Conservation (phyloP, 2,797 vertebrate genomes). For the Dermochelys coriacea region DNA sequence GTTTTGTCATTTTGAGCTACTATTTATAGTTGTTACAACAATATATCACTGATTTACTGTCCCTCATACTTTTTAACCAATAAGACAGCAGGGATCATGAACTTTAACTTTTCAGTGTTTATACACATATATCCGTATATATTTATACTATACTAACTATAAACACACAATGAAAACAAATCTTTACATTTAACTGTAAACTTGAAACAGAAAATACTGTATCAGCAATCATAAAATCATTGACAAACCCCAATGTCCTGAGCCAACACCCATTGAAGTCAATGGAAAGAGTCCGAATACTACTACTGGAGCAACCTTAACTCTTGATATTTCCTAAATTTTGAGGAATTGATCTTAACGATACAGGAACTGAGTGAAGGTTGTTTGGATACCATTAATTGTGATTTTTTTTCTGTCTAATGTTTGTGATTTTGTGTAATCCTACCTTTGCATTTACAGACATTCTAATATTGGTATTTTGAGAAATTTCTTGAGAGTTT, state of each 20-base stretch:
- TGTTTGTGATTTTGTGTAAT: too few species aligned
- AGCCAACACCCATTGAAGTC: background rate
- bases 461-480: too few species aligned
- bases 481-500: too few species aligned
- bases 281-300: background rate
- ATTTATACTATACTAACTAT: background rate
- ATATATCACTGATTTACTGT: background rate
- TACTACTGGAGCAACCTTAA: background rate
- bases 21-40: background rate
- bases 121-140: rapidly evolving
- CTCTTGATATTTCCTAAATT: background rate
- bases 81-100: background rate
- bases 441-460: too few species aligned
- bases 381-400: background rate
- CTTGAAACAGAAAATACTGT: too few species aligned
- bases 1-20: rapidly evolving
- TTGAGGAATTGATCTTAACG: background rate
- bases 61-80: background rate
- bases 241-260: background rate
- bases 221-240: background rate
- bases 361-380: background rate
- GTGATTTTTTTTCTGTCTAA: too few species aligned
- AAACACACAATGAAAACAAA: background rate
- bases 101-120: background rate
- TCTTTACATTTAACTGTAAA: background rate